Evolutionary conservation across 1,140 invertebrate species (phyloP).

Genomic region (Heliconius hewitsoni): DNA sequence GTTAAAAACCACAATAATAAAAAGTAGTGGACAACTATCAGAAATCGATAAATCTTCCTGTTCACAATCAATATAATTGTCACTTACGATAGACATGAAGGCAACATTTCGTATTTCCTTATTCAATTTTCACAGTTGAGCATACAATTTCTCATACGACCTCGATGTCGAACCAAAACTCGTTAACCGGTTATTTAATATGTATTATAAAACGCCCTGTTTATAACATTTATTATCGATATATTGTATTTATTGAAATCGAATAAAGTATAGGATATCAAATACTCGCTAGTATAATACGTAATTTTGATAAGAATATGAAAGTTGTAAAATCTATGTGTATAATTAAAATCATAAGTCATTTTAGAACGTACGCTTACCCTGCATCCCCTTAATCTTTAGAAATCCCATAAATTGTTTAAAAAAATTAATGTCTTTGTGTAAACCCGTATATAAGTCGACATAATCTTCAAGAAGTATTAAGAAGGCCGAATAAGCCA

Average conservation of each 20-base stretch:
- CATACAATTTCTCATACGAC: conserved; percentile 7
- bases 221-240: not conserved
- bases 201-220: not conserved
- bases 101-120: conserved; percentile 15
- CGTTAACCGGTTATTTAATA: conserved; percentile 7
- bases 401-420: conserved; percentile 10
- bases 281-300: not conserved
- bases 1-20: not conserved
- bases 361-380: conserved; percentile 15
- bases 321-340: conserved; percentile 7
- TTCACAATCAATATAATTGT: conserved; percentile 12
- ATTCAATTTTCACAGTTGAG: conserved; percentile 6
- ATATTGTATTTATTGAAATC: not conserved
- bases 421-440: conserved; percentile 33
- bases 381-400: conserved; percentile 19
- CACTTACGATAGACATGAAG: conserved; percentile 22
- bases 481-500: conserved; percentile 32
- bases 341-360: conserved; percentile 1
- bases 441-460: conserved; percentile 32
- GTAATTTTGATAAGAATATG: conserved; percentile 5
- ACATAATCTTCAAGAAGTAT: conserved; percentile 17
- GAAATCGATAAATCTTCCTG: conserved; percentile 5
- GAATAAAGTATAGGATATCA: not conserved
- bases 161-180: conserved; percentile 20
- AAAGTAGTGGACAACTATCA: not conserved